Evolutionary conservation across 2,113 vertebrate species (phyloP).

Genomic region (Podiceps cristatus): DNA sequence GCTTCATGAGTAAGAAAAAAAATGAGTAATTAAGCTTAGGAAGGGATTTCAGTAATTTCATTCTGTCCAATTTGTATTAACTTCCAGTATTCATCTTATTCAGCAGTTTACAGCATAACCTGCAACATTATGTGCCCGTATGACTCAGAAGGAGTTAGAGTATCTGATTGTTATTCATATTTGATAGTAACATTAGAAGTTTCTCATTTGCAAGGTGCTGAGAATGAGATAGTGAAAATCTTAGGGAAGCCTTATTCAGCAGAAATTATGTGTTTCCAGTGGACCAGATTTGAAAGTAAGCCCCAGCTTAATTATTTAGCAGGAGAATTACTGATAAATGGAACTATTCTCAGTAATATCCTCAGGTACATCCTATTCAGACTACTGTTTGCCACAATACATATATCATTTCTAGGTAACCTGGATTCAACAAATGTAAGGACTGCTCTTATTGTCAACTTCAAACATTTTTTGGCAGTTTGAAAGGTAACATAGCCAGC

Average conservation of each 20-base stretch:
- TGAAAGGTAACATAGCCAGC: background rate
- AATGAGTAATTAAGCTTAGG: background rate
- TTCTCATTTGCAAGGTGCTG: background rate
- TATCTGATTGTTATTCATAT: background rate
- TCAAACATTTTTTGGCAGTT: background rate
- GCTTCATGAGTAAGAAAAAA: background rate
- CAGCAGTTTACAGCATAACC: background rate
- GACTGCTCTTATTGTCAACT: background rate
- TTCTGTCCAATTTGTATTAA: background rate
- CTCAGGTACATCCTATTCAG: background rate
- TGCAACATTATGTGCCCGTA: background rate
- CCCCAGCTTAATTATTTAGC: background rate
- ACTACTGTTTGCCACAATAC: background rate
- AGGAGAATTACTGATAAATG: background rate
- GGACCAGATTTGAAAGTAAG: background rate
- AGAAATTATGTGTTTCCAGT: conserved; percentile 25
- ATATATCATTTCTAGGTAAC: background rate
- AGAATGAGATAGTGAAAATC: background rate
- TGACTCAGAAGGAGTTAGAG: background rate
- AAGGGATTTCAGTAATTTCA: background rate
- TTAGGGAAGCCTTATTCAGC: conserved; percentile 1
- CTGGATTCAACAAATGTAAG: background rate
- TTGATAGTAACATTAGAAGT: background rate
- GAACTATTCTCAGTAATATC: background rate
- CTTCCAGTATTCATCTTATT: background rate